Evolutionary conservation across 1,140 invertebrate genomes (phyloP), one percentile per base, ranked within the genome.

Genomic region (Heliconius himera): DNA sequence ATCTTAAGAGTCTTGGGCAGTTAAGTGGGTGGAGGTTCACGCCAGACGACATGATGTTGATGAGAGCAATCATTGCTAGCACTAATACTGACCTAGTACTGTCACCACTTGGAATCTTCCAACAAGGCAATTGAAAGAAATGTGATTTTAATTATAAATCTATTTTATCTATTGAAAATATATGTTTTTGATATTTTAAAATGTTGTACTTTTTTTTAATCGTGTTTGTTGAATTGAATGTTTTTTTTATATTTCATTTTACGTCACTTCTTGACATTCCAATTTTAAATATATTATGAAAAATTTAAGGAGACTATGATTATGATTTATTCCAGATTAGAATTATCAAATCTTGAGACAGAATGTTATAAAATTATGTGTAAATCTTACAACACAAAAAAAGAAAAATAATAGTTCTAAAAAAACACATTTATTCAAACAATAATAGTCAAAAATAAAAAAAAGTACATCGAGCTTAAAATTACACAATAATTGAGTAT

Each of bases 1-100:
- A 96, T 80, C 88, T 96, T 60, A 94, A 95, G 82, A 95, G 95
- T 72, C 88, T 96, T 8, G 96, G 96, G 0, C 95, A 96, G 83
- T 82, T 96, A 16, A 96, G 94, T 51, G 96, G 96, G 16, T 96
- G 96, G 96, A 93, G 95, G 56, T 90, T 96, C 51, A 95, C 95
- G 0, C 95, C 95, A 3, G 96, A 96, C 81, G 96, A 96, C 79
- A 94, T 96, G 86, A 95, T 96, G 86, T 86, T 96, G 6, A 95
- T 96, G 83, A 94, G 95, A 78, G 95, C 95, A 18, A 93, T 96
- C 49, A 94, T 96, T 9, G 95, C 95, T n/a, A 96, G 95, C 80
- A 95, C 95, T 46, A 96, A 96, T 80, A 96, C 95, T 11, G 95
- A 95, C 81, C 88, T 96, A 77, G 92, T 96, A 79, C 89, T 96